Evolutionary conservation across 2,113 vertebrate species (phyloP).

Genomic region (Daboia siamensis): DNA sequence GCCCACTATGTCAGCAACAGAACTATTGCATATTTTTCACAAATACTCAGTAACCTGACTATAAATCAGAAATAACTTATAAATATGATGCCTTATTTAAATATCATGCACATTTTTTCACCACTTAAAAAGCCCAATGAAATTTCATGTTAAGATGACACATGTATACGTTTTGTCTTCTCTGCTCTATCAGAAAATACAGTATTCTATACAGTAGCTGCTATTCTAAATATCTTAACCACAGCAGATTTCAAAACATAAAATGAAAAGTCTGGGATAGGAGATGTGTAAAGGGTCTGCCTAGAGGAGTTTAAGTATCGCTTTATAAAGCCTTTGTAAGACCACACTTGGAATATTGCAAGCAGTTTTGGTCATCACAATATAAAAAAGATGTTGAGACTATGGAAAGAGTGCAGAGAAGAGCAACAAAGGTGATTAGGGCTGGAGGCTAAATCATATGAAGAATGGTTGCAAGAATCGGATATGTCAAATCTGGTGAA

Average conservation of each 20-base stretch:
- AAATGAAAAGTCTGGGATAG: rapidly evolving
- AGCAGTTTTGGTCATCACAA: too few species aligned
- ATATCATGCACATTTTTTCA: neutral
- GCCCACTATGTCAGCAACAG: neutral
- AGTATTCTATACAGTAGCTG: neutral
- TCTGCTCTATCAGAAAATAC: neutral
- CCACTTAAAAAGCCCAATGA: neutral
- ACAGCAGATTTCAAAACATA: neutral
- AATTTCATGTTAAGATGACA: neutral
- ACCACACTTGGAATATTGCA: too few species aligned
- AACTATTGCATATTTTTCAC: neutral
- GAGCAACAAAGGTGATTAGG: too few species aligned
- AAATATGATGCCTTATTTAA: neutral
- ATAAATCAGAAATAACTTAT: neutral
- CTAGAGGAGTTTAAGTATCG: neutral
- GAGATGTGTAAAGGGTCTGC: neutral
- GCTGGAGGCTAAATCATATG: too few species aligned
- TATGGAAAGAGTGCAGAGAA: too few species aligned
- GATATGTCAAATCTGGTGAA: too few species aligned
- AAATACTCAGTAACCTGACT: neutral
- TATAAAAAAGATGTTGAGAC: too few species aligned
- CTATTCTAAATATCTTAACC: neutral
- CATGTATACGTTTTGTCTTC: neutral
- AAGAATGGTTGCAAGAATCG: too few species aligned
- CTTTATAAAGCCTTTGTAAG: too few species aligned